phyloP scores from a whole-genome alignment of 2,888 invertebrate species.

The Thymelicus lineola region DNA sequence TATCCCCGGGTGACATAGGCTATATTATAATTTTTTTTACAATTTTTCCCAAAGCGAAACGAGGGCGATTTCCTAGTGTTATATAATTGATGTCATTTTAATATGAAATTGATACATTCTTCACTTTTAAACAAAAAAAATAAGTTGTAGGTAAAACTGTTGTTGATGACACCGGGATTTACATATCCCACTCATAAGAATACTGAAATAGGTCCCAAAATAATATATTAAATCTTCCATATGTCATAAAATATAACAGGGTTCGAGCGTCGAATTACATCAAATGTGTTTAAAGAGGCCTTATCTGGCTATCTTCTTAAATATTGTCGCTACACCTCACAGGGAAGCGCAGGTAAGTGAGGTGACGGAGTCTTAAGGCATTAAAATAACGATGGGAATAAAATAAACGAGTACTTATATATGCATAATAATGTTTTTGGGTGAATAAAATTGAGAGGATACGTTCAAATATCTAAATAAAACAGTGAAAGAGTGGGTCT shows the following conservation, averaged over 20 bases:
- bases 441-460: conserved; percentile 80
- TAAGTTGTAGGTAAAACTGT: too few species aligned
- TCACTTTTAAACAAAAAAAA: too few species aligned
- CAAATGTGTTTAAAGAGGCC: conserved; percentile 71
- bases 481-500: conserved; percentile 69
- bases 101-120: too few species aligned
- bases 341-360: conserved; percentile 61
- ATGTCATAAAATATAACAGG: conserved; percentile 70
- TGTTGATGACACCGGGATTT: conserved; percentile 31
- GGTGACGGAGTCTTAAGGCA: conserved; percentile 75
- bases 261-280: conserved; percentile 72
- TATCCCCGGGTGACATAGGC: too few species aligned
- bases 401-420: conserved; percentile 80
- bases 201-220: background rate
- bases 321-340: conserved; percentile 75
- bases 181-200: conserved; percentile 4
- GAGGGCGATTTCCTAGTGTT: too few species aligned
- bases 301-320: conserved; percentile 77
- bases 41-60: too few species aligned
- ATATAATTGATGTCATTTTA: too few species aligned
- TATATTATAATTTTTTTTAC: too few species aligned
- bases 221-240: conserved; percentile 23
- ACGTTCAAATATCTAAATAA: conserved; percentile 81
- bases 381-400: conserved; percentile 80
- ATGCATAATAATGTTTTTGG: conserved; percentile 79